Conservation (phyloP, 2,797 vertebrate species). For the Labroides dimidiatus region DNA sequence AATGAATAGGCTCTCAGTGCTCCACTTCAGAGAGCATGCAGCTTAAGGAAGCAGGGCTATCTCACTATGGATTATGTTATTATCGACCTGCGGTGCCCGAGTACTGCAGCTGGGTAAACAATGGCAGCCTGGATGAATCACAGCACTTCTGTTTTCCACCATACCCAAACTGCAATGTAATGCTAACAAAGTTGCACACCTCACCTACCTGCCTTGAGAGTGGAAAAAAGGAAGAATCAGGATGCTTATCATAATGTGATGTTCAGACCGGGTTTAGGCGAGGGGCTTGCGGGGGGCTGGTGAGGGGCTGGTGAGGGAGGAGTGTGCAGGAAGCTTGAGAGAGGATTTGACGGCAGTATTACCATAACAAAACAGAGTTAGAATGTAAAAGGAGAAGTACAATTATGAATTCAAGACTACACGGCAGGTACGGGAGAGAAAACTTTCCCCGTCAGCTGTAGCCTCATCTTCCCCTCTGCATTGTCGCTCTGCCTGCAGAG, state of each 20-base stretch:
- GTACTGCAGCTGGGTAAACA: conserved; percentile 80
- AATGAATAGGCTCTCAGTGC: conserved; percentile 77
- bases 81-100: conserved; percentile 78
- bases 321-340: conserved; percentile 46
- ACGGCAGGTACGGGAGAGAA: conserved; percentile 48
- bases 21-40: conserved; percentile 78
- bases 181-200: conserved; percentile 50
- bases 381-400: conserved; percentile 46
- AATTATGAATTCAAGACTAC: conserved; percentile 70
- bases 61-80: conserved; percentile 85
- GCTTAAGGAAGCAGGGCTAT: conserved; percentile 80
- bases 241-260: conserved; percentile 54
- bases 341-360: conserved; percentile 58
- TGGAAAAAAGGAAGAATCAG: conserved; percentile 30
- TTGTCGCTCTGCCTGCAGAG: conserved; percentile 44
- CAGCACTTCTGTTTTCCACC: conserved; percentile 58
- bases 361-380: conserved; percentile 63
- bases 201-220: conserved; percentile 50
- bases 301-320: conserved; percentile 18
- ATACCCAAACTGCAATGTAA: conserved; percentile 68
- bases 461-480: conserved; percentile 44
- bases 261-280: conserved; percentile 55
- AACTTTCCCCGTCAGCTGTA: conserved; percentile 53
- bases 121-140: conserved; percentile 72
- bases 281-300: conserved; percentile 22